These are phyloP conservation scores for Keiferia lycopersicella DNA, from an alignment of 2,888 invertebrate genomes.

Conservation along the genomic window DNA sequence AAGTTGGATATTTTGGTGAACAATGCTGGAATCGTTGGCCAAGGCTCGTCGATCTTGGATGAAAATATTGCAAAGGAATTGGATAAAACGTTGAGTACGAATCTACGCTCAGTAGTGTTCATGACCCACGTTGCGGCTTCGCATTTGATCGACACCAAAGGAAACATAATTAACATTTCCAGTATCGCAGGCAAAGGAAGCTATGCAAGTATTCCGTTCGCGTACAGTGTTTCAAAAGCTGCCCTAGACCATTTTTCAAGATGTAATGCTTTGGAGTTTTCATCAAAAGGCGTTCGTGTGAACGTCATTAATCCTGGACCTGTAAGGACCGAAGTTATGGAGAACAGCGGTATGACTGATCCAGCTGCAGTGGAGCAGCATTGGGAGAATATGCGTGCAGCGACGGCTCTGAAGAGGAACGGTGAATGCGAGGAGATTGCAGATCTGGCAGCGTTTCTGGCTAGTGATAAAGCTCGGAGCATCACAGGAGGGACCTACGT, in stretches of 20 bases:
- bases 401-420: too few relatives aligned
- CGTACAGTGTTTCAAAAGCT: constrained; percentile 45
- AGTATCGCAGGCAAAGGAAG: constrained; percentile 65
- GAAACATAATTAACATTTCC: constrained; percentile 47
- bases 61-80: constrained; percentile 35
- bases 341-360: constrained; percentile 16
- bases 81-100: constrained; percentile 42
- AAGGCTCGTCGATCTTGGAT: constrained; percentile 28
- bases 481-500: not conserved
- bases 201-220: not conserved
- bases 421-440: not conserved
- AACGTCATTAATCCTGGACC: constrained; percentile 46
- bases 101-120: constrained; percentile 39
- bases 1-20: constrained; percentile 49
- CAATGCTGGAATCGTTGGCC: constrained; percentile 45
- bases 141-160: constrained; percentile 42
- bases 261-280: constrained; percentile 83
- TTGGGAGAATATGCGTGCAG: too few relatives aligned
- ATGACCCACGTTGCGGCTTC: constrained; percentile 41
- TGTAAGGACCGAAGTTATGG: constrained; percentile 72
- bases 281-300: constrained; percentile 86
- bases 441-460: not conserved
- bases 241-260: constrained; percentile 47
- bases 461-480: not conserved
- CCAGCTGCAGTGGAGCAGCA: constrained; percentile 22